Conservation (phyloP, 2,888 invertebrate species). For the Crepidodera aurea region DNA sequence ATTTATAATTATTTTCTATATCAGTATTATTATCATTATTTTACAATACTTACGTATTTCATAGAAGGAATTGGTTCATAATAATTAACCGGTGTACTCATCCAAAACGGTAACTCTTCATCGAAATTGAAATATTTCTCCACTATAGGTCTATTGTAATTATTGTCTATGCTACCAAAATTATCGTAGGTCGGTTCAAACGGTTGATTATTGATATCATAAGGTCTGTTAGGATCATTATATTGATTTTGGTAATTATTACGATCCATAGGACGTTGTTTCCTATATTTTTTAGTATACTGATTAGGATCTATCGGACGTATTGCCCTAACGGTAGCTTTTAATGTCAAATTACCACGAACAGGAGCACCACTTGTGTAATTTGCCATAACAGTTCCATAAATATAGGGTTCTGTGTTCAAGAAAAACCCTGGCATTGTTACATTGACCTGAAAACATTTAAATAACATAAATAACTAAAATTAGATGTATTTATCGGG, state of each 20-base stretch:
- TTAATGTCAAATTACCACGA: constrained; percentile 85
- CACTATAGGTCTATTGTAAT: constrained; percentile 53
- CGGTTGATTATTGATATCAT: constrained; percentile 30
- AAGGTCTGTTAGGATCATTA: constrained; percentile 29
- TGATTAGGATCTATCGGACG: constrained; percentile 57
- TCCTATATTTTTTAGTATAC: constrained; percentile 41
- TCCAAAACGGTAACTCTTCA: constrained; percentile 85
- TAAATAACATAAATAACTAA: too few relatives aligned
- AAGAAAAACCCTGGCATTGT: constrained; percentile 96
- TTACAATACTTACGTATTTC: constrained; percentile 69
- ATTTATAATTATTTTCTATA: too few relatives aligned
- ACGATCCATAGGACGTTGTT: constrained; percentile 38
- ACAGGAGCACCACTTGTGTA: constrained; percentile 95
- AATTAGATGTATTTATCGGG: too few relatives aligned
- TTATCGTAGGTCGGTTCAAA: constrained; percentile 31
- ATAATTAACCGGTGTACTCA: constrained; percentile 69
- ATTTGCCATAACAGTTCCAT: constrained; percentile 91
- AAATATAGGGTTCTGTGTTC: constrained; percentile 82
- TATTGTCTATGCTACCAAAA: constrained; percentile 28
- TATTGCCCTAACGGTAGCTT: constrained; percentile 78
- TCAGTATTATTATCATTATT: neutral
- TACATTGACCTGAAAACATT: constrained; percentile 75
- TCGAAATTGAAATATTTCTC: constrained; percentile 82
- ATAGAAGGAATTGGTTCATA: constrained; percentile 73
- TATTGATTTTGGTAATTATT: constrained; percentile 26